phyloP scores from a whole-genome alignment of 2,888 invertebrate genomes.

The Philhelius pedissequus region DNA sequence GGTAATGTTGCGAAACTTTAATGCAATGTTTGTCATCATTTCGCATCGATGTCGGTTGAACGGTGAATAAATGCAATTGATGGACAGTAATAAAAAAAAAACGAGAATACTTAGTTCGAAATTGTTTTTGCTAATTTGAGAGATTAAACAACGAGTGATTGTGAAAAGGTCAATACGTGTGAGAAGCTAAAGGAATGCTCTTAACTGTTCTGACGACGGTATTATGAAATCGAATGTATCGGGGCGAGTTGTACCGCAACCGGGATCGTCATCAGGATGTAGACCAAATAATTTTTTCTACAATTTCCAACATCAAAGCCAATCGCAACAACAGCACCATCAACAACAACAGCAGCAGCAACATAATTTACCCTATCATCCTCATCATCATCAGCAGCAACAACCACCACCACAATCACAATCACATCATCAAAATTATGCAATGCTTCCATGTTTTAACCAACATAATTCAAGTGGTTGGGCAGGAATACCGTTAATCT shows the following conservation, averaged over 20 bases:
- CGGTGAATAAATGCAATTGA: slow-evolving; percentile 50
- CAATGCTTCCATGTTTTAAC: slow-evolving; percentile 71
- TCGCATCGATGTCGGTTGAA: slow-evolving; percentile 32
- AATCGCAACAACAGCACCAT: slow-evolving; percentile 48
- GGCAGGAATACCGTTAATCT: slow-evolving; percentile 90
- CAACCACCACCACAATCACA: slow-evolving; percentile 39
- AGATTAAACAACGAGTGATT: slow-evolving; percentile 5
- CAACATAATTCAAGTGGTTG: slow-evolving; percentile 82
- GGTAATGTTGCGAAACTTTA: slow-evolving; percentile 61
- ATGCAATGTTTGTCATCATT: slow-evolving; percentile 29
- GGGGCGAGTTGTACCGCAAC: slow-evolving; percentile 61
- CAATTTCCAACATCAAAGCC: slow-evolving; percentile 46
- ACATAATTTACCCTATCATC: slow-evolving; percentile 52
- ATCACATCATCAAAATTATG: slow-evolving; percentile 71
- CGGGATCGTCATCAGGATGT: slow-evolving; percentile 60
- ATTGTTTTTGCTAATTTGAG: background rate
- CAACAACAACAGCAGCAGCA: slow-evolving; percentile 52
- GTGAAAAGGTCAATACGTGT: slow-evolving; percentile 1
- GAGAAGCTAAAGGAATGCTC: slow-evolving; percentile 56
- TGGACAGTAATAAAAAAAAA: background rate
- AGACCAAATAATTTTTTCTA: slow-evolving; percentile 57
- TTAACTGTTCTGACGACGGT: slow-evolving; percentile 36
- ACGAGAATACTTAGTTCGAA: slow-evolving; percentile 43
- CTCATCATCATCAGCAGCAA: slow-evolving; percentile 38
- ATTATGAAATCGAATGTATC: slow-evolving; percentile 67